Evolutionary conservation across 2,888 invertebrate species (phyloP), one percentile per base, ranked within the genome.

Genomic region (Drosophila kuntzei): DNA sequence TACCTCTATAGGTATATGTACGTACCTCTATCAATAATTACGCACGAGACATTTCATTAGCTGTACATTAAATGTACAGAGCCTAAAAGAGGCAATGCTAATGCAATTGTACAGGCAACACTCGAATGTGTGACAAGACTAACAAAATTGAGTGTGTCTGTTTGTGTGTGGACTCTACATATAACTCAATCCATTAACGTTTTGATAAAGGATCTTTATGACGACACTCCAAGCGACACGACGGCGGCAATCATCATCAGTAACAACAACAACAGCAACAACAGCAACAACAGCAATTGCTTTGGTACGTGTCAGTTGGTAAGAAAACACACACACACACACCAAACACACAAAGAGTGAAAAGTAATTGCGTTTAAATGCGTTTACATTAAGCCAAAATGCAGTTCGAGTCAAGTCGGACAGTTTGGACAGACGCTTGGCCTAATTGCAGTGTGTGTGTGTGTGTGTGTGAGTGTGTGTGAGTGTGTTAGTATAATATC

Each of bases 201-300:
- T 89, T 87, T 88, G 88, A 88, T 88, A 88, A 88, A 89, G 89
- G 88, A 88, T 88, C 88, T 88, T 80, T 88, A 88, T 89, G 89
- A 89, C 89, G 88, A 89, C 89, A 88, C 88, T 89, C 86, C 67
- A 87, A 87, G 89, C 87, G 81, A 79, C 80, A 87, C 87, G 81
- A 79, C 80, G 75, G 68, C 79, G 74, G 84, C 89, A 84, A 81
- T 87, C 87, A 88, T 86, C 85, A 86, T 86, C 85, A 86, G 65
- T 68, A 81, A 49, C 76, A 77, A 55, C 16, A 46, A 43, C 71
- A 74, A 34, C 64, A 73, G 53, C 64, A 74, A 34, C 64, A 73
- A 55, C 64, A 70, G 16, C 64, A 71, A 41, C 71, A 69, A 68
- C 74, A 61, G 70, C 71, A 77, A 87, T 83, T 65, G 72, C 80